A percentile compares a stretch with the other conserved stretches of the same genome.
These are phyloP conservation scores for Mayetiola destructor DNA, from an alignment of 2,888 invertebrate genomes.

Conservation along the genomic window DNA sequence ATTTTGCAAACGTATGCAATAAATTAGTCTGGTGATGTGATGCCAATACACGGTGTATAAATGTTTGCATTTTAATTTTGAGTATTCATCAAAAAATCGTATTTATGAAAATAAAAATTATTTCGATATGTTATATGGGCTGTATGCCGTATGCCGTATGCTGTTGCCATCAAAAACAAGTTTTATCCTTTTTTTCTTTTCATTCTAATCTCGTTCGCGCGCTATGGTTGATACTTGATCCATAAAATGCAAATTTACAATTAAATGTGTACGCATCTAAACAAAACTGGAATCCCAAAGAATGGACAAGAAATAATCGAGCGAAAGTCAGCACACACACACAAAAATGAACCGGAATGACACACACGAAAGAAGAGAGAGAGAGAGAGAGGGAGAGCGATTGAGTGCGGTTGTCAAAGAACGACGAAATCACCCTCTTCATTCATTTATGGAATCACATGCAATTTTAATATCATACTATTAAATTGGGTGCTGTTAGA, in stretches of 20 bases:
- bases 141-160: background rate
- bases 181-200: slow-evolving; percentile 4
- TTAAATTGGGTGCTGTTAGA: background rate
- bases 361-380: background rate
- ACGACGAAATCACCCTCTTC: slow-evolving; percentile 6
- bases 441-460: slow-evolving; percentile 7
- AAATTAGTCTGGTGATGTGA: background rate
- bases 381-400: too few relatives aligned
- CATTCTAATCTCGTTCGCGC: too few relatives aligned
- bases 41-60: too few relatives aligned
- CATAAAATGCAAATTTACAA: too few relatives aligned
- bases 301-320: background rate
- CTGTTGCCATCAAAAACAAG: background rate
- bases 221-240: too few relatives aligned
- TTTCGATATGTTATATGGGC: background rate
- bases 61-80: too few relatives aligned
- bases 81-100: too few relatives aligned
- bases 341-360: background rate
- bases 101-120: slow-evolving; percentile 1
- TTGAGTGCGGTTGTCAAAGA: too few relatives aligned
- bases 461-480: slow-evolving; percentile 5
- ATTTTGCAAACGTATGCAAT: background rate
- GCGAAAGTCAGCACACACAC: background rate
- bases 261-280: too few relatives aligned
- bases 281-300: background rate